These are phyloP conservation scores for Cheilosia vulpina DNA, from an alignment of 2,888 invertebrate genomes.

Conservation along the genomic window DNA sequence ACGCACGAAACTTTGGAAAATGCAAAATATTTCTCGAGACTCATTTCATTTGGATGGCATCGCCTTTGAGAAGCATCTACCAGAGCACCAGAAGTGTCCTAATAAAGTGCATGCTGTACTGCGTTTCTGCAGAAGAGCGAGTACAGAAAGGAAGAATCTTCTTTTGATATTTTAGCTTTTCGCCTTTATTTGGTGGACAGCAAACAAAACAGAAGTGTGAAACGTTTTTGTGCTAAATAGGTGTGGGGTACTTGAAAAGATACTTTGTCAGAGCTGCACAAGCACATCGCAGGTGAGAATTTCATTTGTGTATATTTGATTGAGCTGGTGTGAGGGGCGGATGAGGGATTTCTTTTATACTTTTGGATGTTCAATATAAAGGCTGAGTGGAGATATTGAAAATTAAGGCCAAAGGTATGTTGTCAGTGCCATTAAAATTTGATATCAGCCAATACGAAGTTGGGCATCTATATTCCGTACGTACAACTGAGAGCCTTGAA, in stretches of 20 bases:
- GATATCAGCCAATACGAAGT: too few species aligned
- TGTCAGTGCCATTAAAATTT: too few species aligned
- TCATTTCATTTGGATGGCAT: conserved; percentile 50
- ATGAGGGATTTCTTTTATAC: too few species aligned
- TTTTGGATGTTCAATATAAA: too few species aligned
- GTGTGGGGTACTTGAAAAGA: neutral
- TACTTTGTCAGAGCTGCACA: conserved; percentile 44
- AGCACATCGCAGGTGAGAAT: conserved; percentile 37
- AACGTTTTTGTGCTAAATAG: conserved; percentile 17
- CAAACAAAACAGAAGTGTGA: conserved; percentile 3
- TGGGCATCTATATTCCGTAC: too few species aligned
- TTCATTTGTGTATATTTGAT: conserved; percentile 23
- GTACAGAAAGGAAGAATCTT: neutral
- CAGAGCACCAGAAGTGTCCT: conserved; percentile 62
- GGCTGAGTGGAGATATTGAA: too few species aligned
- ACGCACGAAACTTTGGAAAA: conserved; percentile 38
- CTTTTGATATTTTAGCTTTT: conserved; percentile 8
- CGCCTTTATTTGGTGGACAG: neutral
- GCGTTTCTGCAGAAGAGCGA: neutral
- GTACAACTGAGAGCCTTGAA: too few species aligned
- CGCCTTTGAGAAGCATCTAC: conserved; percentile 10
- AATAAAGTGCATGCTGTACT: conserved; percentile 54
- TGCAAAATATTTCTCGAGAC: conserved; percentile 61
- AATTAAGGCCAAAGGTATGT: too few species aligned
- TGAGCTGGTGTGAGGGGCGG: too few species aligned